A percentile compares a stretch with the other conserved stretches of the same genome.
Evolutionary conservation across 2,113 vertebrate genomes (phyloP).

Genomic region (Paradoxurus hermaphroditus): DNA sequence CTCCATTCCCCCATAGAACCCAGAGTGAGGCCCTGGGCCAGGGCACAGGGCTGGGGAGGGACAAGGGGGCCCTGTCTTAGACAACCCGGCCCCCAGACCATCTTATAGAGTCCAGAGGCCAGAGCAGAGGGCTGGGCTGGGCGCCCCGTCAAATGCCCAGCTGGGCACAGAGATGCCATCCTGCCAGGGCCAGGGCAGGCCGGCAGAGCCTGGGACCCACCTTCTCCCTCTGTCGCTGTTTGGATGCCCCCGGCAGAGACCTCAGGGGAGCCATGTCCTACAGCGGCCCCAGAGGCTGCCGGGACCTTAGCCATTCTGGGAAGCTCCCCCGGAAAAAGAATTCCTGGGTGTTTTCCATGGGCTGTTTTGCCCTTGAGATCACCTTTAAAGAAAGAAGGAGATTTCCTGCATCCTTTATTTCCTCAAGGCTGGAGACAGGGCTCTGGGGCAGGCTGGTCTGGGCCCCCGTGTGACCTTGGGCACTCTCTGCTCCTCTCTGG

Average conservation of each 20-base stretch:
- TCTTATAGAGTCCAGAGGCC: neutral
- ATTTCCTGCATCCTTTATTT: neutral
- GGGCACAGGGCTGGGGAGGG: neutral
- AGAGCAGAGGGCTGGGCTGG: neutral
- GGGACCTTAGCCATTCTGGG: accelerated
- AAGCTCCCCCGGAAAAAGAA: neutral
- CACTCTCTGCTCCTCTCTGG: neutral
- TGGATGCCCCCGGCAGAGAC: neutral
- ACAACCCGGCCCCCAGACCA: neutral
- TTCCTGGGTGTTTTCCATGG: neutral
- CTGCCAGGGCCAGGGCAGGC: neutral
- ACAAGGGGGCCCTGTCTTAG: neutral
- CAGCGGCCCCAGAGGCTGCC: accelerated
- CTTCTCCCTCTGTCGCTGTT: neutral
- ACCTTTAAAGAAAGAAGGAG: neutral
- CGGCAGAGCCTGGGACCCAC: neutral
- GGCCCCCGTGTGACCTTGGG: neutral
- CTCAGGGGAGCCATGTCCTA: neutral
- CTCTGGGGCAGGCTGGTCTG: neutral
- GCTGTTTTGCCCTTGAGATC: neutral
- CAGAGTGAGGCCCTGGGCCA: neutral
- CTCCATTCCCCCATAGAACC: neutral
- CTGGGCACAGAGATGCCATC: neutral
- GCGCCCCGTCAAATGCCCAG: neutral
- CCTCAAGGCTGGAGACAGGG: neutral